Evolutionary conservation across 1,140 invertebrate genomes (phyloP), one percentile per base, ranked within the genome.

Genomic region (Vollenhovia emeryi): DNA sequence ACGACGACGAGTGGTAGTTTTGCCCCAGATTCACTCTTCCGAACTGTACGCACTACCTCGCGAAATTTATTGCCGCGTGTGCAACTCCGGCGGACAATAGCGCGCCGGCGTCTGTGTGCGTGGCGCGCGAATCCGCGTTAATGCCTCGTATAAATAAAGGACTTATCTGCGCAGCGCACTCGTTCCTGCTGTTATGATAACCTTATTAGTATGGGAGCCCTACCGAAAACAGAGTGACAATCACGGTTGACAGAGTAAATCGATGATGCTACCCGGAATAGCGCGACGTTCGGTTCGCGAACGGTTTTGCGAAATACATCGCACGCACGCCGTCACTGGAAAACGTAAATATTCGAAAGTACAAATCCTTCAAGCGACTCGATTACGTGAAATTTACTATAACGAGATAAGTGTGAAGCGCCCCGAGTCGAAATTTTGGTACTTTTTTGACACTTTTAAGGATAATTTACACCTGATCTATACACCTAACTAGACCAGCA

Each of bases 141-240:
- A 84, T 84, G 40, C 33, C 66, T 36, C 30, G 55, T 55, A 64
- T 64, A 84, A 86, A 83, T 73, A 86, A 86, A 74, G 66, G 66
- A 84, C 84, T 84, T 86, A 86, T 86, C 84, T 86, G 27, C 24
- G 45, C 40, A 15, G 43, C 69, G 57, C 84, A 84, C 55, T 86
- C 78, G 64, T 64, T 52, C 52, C 43, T 50, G 59, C 33, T 45
- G 57, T 66, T 86, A 50, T 59, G 84, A 85, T 84, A 86, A 84
- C 40, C 78, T 84, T 69, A 73, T 71, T 86, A 86, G 30, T 27
- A 43, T 30, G 71, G 13, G 33, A 43, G n/a, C 36, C 5, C 21
- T n/a, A 30, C 30, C 75, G 30, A 78, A 73, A 62, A 48, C 27
- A 68, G n/a, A n/a, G 13, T 71, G 33, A 57, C 48, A 71, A 59